Conservation (phyloP, 2,113 vertebrate species). For the Alouatta palliata region DNA sequence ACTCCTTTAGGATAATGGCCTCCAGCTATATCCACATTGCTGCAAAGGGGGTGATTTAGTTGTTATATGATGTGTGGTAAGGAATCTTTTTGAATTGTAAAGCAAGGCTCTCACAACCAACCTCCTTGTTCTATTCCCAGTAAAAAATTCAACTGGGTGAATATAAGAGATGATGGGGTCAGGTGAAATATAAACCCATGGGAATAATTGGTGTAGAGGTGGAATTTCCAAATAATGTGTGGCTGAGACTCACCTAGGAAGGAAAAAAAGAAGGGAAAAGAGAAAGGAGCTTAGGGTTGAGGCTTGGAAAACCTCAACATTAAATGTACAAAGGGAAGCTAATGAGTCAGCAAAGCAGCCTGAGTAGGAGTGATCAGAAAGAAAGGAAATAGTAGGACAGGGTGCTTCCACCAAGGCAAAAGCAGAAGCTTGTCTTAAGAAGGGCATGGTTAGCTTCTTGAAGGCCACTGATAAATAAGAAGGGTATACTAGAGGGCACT, state of each 20-base stretch:
- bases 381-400: not conserved
- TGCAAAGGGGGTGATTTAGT: no score
- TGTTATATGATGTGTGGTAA: not conserved
- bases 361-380: not conserved
- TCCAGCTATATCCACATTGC: no score
- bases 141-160: not conserved
- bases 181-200: not conserved
- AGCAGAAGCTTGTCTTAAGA: not conserved
- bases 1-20: no score
- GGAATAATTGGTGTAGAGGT: not conserved
- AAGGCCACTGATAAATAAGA: not conserved
- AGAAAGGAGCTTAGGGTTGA: not conserved
- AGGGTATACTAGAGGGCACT: not conserved
- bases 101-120: not conserved
- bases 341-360: not conserved
- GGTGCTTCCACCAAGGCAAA: not conserved
- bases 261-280: not conserved
- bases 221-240: not conserved
- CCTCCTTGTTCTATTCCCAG: not conserved
- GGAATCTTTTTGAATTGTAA: not conserved
- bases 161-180: not conserved
- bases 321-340: not conserved
- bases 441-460: not conserved
- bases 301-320: not conserved
- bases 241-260: not conserved